phyloP scores from a whole-genome alignment of 2,797 vertebrate genomes.

The Poeciliopsis turneri region DNA sequence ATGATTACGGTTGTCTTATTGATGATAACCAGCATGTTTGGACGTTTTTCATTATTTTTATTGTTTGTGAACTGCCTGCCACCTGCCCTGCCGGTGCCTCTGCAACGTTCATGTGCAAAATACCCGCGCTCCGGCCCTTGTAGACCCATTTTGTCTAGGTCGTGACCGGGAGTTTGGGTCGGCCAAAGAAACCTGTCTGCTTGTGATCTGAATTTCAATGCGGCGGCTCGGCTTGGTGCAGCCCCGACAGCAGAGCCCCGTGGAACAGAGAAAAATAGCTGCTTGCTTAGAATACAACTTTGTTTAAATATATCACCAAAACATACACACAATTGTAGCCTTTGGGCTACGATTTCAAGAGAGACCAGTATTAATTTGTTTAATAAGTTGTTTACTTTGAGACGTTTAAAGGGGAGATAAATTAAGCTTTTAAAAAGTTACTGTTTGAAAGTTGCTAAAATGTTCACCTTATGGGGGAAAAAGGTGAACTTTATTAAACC shows the following conservation, averaged over 20 bases:
- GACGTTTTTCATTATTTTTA: not conserved
- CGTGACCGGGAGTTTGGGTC: constrained; percentile 46
- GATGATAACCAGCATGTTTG: not conserved
- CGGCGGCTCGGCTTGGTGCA: constrained; percentile 32
- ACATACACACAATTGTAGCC: not conserved
- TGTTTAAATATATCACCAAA: constrained; percentile 2
- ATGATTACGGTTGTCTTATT: constrained; percentile 4
- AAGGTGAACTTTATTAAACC: not conserved
- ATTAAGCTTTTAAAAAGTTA: not conserved
- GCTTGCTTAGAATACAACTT: constrained; percentile 37
- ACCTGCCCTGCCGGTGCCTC: constrained; percentile 30
- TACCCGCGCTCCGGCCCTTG: constrained; percentile 44
- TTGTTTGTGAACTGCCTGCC: constrained; percentile 19
- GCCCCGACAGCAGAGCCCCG: constrained; percentile 30
- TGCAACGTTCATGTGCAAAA: constrained; percentile 48
- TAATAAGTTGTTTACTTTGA: constrained; percentile 13
- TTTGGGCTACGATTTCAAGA: not conserved
- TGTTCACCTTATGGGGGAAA: not conserved
- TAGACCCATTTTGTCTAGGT: constrained; percentile 52
- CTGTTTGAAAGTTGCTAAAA: not conserved
- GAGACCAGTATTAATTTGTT: not conserved
- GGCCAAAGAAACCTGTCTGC: constrained; percentile 53
- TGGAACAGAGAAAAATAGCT: constrained; percentile 6
- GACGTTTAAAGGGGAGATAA: not conserved
- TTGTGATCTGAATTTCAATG: constrained; percentile 68